These are phyloP conservation scores for Notiomystis cincta DNA, from an alignment of 2,113 vertebrate genomes.

Conservation along the genomic window DNA sequence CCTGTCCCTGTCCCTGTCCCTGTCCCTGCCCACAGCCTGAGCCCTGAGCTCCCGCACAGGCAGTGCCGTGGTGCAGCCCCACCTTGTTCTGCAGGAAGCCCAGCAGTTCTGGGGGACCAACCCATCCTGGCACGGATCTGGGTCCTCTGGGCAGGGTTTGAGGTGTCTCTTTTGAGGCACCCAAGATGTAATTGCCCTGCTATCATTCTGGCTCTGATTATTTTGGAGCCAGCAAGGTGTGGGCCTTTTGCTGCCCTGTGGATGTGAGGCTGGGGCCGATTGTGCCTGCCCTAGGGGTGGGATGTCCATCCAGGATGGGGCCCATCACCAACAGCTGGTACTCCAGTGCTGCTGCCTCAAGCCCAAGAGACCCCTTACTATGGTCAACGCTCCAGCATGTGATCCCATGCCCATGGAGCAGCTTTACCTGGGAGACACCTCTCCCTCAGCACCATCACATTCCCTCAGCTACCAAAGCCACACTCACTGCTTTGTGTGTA, in stretches of 20 bases:
- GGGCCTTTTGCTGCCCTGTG: neutral
- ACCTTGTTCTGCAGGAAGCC: neutral
- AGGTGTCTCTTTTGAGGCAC: neutral
- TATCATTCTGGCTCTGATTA: neutral
- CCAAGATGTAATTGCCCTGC: neutral
- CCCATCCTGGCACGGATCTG: neutral
- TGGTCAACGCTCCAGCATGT: fast-evolving
- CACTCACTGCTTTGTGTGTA: neutral
- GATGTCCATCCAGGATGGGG: neutral
- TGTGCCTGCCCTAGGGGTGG: neutral
- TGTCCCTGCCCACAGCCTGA: neutral
- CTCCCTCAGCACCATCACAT: neutral
- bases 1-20: too few relatives aligned
- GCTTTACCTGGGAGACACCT: neutral
- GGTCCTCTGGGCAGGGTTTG: neutral
- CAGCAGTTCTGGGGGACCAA: neutral
- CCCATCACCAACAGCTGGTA: neutral
- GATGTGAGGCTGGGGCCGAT: neutral
- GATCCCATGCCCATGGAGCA: neutral
- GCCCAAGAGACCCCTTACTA: neutral
- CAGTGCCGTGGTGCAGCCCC: fast-evolving
- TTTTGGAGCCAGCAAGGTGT: neutral
- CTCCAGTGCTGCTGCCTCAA: neutral
- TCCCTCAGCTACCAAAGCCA: neutral
- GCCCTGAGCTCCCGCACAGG: fast-evolving